These are phyloP conservation scores for Ostrea edulis DNA, from an alignment of 1,140 invertebrate species.

Conservation along the genomic window DNA sequence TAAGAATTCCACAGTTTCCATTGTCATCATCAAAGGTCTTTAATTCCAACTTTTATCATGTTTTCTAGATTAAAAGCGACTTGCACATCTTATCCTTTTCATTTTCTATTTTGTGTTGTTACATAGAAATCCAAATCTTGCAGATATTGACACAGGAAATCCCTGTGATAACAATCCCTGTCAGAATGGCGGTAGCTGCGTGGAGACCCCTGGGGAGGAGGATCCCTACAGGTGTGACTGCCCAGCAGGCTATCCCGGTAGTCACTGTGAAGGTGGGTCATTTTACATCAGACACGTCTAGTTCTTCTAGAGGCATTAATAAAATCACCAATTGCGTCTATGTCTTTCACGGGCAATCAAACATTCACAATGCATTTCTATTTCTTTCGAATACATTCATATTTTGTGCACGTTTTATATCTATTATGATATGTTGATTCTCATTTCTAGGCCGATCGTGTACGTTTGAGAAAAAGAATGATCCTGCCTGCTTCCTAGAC, in stretches of 20 bases:
- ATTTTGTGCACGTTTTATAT: neutral
- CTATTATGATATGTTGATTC: neutral
- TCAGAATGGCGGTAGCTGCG: neutral
- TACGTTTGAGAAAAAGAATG: neutral
- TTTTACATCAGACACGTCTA: neutral
- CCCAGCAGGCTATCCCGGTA: neutral
- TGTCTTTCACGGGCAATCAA: neutral
- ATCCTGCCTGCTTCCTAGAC: neutral
- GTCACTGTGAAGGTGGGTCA: neutral
- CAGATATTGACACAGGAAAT: neutral
- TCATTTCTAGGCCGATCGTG: neutral
- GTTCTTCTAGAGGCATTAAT: neutral
- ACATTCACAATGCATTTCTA: neutral
- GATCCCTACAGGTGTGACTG: neutral
- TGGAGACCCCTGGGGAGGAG: neutral
- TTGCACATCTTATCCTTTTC: too few relatives aligned
- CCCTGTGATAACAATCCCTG: neutral
- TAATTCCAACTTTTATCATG: too few relatives aligned
- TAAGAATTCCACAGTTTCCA: too few relatives aligned
- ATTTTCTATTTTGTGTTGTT: too few relatives aligned
- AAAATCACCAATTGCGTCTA: neutral
- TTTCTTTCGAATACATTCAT: too few relatives aligned
- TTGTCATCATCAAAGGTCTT: too few relatives aligned
- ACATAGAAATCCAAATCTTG: too few relatives aligned
- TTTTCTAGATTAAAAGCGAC: too few relatives aligned